Conservation (phyloP, 2,888 invertebrate species). For the Ormia ochracea region DNA sequence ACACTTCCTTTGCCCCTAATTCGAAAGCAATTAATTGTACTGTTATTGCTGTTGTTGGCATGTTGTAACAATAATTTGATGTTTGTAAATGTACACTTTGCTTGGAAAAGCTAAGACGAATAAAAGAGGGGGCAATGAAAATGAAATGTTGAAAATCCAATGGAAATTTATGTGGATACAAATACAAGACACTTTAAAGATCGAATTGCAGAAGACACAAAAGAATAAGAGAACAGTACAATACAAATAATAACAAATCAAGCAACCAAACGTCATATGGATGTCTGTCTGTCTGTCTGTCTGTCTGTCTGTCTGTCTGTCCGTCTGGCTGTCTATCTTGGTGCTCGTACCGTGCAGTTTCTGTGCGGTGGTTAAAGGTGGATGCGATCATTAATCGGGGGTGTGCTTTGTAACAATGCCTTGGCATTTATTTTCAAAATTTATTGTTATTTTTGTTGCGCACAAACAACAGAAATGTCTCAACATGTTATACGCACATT, state of each 20-base stretch:
- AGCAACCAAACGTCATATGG: conserved; percentile 45
- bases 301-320: background rate
- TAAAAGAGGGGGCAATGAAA: background rate
- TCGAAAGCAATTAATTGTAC: conserved; percentile 69
- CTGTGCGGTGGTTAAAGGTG: conserved; percentile 39
- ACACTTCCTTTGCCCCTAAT: conserved; percentile 60
- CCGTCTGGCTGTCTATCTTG: background rate
- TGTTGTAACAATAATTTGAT: conserved; percentile 41
- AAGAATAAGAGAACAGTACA: background rate
- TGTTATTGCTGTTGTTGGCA: conserved; percentile 65
- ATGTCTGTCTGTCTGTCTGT: conserved; percentile 3
- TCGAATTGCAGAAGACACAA: conserved; percentile 36
- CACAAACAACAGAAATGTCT: conserved; percentile 49
- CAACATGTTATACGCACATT: conserved; percentile 62
- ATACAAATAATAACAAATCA: conserved; percentile 42
- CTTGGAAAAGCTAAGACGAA: background rate
- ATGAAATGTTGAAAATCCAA: conserved; percentile 27
- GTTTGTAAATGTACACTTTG: conserved; percentile 22
- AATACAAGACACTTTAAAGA: conserved; percentile 2
- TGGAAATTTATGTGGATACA: conserved; percentile 26
- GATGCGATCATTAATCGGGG: conserved; percentile 51
- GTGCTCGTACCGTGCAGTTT: conserved; percentile 20
- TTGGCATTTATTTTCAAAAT: conserved; percentile 8
- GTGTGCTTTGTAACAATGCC: conserved; percentile 47
- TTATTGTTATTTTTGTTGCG: conserved; percentile 28